Evolutionary conservation across 2,888 invertebrate species (phyloP).

Genomic region (Tanaodytes sp.): DNA sequence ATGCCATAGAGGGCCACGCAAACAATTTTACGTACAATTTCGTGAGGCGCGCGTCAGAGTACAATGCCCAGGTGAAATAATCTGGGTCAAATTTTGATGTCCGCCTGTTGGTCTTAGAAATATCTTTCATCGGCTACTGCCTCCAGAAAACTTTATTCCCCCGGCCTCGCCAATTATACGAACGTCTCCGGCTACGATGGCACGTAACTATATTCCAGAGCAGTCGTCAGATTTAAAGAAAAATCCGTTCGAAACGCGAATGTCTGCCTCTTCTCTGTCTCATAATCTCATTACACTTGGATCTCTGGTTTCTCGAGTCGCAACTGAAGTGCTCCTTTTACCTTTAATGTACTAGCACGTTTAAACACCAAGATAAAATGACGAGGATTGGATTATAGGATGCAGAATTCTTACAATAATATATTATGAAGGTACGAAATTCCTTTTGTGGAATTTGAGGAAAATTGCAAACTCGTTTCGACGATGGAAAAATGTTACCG

Average conservation of each 20-base stretch:
- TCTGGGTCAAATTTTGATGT: slow-evolving; percentile 13
- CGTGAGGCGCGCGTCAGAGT: not conserved
- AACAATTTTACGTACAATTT: slow-evolving; percentile 12
- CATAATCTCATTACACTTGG: slow-evolving; percentile 22
- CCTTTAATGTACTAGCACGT: too few relatives aligned
- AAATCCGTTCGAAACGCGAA: slow-evolving; percentile 21
- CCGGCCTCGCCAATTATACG: slow-evolving; percentile 1
- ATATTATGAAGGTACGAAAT: too few relatives aligned
- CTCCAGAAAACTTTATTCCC: not conserved
- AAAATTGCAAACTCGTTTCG: too few relatives aligned
- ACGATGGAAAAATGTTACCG: too few relatives aligned
- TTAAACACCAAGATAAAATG: too few relatives aligned
- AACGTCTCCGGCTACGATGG: not conserved
- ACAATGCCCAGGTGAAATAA: slow-evolving; percentile 10
- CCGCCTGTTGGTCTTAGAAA: slow-evolving; percentile 3
- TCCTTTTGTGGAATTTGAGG: too few relatives aligned
- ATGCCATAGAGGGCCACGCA: not conserved
- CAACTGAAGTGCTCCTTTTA: too few relatives aligned
- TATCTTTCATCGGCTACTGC: not conserved
- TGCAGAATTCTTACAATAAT: too few relatives aligned
- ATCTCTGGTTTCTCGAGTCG: too few relatives aligned
- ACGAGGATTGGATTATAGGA: too few relatives aligned
- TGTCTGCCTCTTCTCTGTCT: slow-evolving; percentile 17
- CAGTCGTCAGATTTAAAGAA: slow-evolving; percentile 7
- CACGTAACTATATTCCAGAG: not conserved